Evolutionary conservation across 2,113 vertebrate species (phyloP).

Genomic region (Camelus dromedarius): DNA sequence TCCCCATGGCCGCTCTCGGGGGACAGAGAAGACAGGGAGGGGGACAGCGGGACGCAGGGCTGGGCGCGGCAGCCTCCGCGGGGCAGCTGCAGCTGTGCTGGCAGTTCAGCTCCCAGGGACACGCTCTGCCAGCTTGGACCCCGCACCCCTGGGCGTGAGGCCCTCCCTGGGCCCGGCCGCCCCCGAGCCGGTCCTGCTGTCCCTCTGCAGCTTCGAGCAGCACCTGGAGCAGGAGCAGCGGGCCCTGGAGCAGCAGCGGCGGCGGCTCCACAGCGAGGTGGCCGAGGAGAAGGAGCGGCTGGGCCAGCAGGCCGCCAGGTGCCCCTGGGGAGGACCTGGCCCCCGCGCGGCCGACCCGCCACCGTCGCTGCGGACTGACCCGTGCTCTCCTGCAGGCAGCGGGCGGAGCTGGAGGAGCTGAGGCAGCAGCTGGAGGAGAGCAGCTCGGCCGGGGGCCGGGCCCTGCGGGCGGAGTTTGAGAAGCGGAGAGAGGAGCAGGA

Average conservation of each 20-base stretch:
- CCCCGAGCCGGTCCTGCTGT: not conserved
- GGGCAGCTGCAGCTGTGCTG: not conserved
- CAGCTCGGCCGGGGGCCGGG: slow-evolving; percentile 87
- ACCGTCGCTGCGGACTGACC: not conserved
- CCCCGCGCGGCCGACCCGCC: accelerated
- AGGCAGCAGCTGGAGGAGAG: slow-evolving; percentile 93
- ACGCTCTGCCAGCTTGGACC: not conserved
- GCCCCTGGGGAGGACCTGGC: accelerated
- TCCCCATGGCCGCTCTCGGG: no score
- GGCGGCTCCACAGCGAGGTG: slow-evolving; percentile 93
- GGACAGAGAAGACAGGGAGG: not conserved
- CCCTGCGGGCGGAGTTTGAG: slow-evolving; percentile 92
- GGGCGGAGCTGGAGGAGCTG: slow-evolving; percentile 92
- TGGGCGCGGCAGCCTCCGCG: no score
- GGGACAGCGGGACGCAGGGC: not conserved
- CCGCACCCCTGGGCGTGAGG: not conserved
- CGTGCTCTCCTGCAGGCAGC: slow-evolving; percentile 89
- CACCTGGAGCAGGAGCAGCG: slow-evolving; percentile 96
- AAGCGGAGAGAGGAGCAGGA: slow-evolving; percentile 94
- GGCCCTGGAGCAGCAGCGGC: slow-evolving; percentile 93
- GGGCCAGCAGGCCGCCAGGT: slow-evolving; percentile 93
- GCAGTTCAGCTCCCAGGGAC: not conserved
- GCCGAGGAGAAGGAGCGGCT: slow-evolving; percentile 95
- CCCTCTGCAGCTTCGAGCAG: slow-evolving; percentile 91
- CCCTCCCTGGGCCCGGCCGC: not conserved